Conservation (phyloP, 1,140 invertebrate species). For the Caenorhabditis tropicalis region DNA sequence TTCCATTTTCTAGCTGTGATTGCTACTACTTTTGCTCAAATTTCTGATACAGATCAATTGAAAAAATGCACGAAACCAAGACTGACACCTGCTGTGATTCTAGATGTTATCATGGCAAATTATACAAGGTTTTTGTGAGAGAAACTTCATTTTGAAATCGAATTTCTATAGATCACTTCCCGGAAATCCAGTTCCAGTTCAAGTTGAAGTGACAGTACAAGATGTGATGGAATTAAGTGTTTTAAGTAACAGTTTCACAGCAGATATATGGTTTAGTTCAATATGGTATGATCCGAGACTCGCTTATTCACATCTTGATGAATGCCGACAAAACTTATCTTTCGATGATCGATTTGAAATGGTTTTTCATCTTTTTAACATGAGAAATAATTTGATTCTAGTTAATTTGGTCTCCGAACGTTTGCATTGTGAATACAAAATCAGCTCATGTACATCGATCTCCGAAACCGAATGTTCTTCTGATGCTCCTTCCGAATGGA, state of each 20-base stretch:
- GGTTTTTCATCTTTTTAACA: constrained; percentile 25
- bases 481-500: constrained; percentile 70
- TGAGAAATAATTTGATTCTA: constrained; percentile 43
- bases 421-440: constrained; percentile 72
- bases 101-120: constrained; percentile 14
- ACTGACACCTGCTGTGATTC: constrained; percentile 5
- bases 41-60: not conserved
- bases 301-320: constrained; percentile 68
- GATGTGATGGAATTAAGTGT: constrained; percentile 69
- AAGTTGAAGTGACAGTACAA: constrained; percentile 69
- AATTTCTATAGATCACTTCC: constrained; percentile 25
- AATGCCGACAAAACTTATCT: constrained; percentile 67
- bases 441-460: constrained; percentile 63
- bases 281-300: constrained; percentile 70
- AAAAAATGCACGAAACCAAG: constrained; percentile 11
- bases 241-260: constrained; percentile 69
- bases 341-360: constrained; percentile 72
- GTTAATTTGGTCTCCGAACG: constrained; percentile 69
- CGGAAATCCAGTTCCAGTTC: constrained; percentile 48
- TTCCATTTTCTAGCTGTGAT: constrained; percentile 28
- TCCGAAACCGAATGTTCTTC: constrained; percentile 69
- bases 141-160: not conserved
- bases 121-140: not conserved
- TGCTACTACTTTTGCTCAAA: not conserved
- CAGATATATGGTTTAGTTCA: constrained; percentile 70